Percentiles rank a stretch among this genome's conserved stretches.
These are phyloP conservation scores for Myotis planiceps DNA, from an alignment of 2,797 vertebrate species.

Conservation along the genomic window DNA sequence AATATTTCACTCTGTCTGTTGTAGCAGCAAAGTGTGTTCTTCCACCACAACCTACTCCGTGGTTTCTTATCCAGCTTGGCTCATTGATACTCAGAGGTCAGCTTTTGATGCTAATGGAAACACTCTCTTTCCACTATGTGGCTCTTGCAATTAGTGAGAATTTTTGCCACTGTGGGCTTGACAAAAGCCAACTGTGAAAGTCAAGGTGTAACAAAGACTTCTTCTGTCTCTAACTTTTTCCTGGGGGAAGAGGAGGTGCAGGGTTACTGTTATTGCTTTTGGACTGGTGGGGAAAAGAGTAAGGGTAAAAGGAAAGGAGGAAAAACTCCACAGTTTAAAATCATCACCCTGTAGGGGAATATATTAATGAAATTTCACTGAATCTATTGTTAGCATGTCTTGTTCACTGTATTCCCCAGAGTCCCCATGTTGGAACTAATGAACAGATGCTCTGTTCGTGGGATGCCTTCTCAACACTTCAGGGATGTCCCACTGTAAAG, in stretches of 20 bases:
- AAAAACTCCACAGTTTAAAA: not conserved
- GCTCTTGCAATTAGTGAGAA: not conserved
- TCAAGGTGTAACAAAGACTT: not conserved
- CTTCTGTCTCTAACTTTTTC: not conserved
- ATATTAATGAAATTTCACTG: not conserved
- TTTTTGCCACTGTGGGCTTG: not conserved
- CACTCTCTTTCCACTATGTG: not conserved
- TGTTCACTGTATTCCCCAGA: not conserved
- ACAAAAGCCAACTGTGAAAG: conserved; percentile 48
- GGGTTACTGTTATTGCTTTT: not conserved
- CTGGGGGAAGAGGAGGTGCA: not conserved
- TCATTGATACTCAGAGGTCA: not conserved
- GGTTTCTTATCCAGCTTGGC: not conserved
- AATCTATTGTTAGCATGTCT: not conserved
- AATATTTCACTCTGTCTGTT: not conserved
- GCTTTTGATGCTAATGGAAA: not conserved
- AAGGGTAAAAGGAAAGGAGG: not conserved
- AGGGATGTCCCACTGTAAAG: not conserved
- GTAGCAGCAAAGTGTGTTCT: too few species aligned
- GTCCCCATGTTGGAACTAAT: not conserved
- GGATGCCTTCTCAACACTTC: not conserved
- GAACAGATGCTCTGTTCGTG: not conserved
- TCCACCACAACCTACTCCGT: not conserved
- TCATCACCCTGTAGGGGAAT: not conserved
- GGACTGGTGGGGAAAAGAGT: not conserved